These are phyloP conservation scores for Xestobium rufovillosum DNA, from an alignment of 2,888 invertebrate species.

Conservation along the genomic window DNA sequence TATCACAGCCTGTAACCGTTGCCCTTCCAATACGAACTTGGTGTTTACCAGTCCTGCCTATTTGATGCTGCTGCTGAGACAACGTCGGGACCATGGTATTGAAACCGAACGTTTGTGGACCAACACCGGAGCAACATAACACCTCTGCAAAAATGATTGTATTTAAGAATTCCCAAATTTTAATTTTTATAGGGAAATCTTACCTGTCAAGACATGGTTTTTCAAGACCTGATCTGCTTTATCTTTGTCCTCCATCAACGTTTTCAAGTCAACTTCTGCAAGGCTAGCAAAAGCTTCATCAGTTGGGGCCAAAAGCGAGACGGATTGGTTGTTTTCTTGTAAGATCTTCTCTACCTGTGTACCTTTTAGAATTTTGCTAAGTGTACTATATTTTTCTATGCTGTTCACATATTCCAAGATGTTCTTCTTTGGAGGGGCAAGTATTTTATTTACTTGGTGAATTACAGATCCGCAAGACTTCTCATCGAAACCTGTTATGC, in stretches of 20 bases:
- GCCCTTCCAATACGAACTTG: constrained; percentile 37
- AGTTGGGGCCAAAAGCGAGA: constrained; percentile 53
- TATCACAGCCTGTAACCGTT: constrained; percentile 43
- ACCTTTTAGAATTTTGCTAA: constrained; percentile 41
- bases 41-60: constrained; percentile 33
- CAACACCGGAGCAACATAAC: constrained; percentile 41
- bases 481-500: constrained; percentile 52
- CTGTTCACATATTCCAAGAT: constrained; percentile 45
- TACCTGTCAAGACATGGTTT: constrained; percentile 49
- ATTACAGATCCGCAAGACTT: constrained; percentile 61
- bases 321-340: constrained; percentile 40
- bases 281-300: constrained; percentile 49
- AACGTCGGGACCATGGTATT: constrained; percentile 37
- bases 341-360: constrained; percentile 47
- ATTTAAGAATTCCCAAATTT: no score
- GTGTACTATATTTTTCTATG: constrained; percentile 42
- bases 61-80: constrained; percentile 34
- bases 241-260: constrained; percentile 44
- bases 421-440: constrained; percentile 46
- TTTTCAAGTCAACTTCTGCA: constrained; percentile 42
- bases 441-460: constrained; percentile 56
- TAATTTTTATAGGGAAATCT: no score
- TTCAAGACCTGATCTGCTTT: constrained; percentile 45
- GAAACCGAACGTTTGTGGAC: constrained; percentile 39
- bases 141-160: constrained; percentile 35